Evolutionary conservation across 2,888 invertebrate species (phyloP).

Genomic region (Coelopa pilipes): DNA sequence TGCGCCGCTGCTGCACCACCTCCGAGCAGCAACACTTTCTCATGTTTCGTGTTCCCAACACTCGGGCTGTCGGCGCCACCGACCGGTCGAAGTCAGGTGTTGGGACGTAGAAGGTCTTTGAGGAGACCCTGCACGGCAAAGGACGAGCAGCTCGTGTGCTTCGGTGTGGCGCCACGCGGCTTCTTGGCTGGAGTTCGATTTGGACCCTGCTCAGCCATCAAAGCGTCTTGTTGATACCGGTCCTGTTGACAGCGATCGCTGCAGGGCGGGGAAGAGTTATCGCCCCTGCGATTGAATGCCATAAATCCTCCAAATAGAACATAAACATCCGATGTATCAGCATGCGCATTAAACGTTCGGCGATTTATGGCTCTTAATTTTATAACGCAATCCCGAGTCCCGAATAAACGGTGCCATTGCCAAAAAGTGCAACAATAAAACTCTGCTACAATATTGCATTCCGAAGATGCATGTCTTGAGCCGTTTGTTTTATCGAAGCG

Average conservation of each 20-base stretch:
- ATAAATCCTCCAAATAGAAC: constrained; percentile 22
- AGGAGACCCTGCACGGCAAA: background rate
- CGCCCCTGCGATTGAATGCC: constrained; percentile 6
- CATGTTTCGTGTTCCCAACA: constrained; percentile 42
- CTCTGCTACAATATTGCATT: constrained; percentile 57
- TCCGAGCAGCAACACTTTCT: constrained; percentile 44
- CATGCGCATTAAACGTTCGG: constrained; percentile 15
- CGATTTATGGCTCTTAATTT: constrained; percentile 26
- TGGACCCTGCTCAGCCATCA: background rate
- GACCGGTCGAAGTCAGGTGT: background rate
- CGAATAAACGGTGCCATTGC: constrained; percentile 39
- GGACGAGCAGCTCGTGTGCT: background rate
- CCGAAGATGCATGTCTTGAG: constrained; percentile 5
- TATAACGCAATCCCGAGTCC: background rate
- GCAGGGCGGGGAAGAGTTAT: too few relatives aligned
- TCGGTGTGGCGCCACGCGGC: background rate
- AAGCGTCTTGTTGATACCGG: background rate
- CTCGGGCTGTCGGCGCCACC: background rate
- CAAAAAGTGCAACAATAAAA: constrained; percentile 54
- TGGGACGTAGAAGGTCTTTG: background rate
- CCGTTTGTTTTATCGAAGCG: constrained; percentile 20
- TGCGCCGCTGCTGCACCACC: constrained; percentile 43
- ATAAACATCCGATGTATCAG: constrained; percentile 16
- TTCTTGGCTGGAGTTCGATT: background rate
- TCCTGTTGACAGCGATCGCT: background rate